Base-by-base conservation (phyloP, 1,140 invertebrate genomes). In the Helicoverpa zea region DNA sequence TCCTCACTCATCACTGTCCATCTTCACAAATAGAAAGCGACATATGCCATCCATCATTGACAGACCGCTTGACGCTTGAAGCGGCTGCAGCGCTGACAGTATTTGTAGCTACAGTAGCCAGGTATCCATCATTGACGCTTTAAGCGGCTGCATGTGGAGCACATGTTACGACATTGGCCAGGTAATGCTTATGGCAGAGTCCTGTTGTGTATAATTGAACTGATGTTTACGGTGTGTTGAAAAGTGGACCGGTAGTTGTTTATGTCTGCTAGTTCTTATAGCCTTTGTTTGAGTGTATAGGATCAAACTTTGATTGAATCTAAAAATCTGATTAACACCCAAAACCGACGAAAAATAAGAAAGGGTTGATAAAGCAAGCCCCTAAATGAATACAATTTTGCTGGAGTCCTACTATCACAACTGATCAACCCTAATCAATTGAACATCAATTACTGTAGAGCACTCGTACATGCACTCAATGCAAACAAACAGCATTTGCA, bases 21-120 rank as follows among this genome's bases (percentile, higher is more conserved):
- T 70, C 47, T 54, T 54, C 49, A 52, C 49, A 54, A 70, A 70
- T 54, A 70, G 66, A 70, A 70, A 70, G 49, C 49, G 49, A 51
- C 66, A 30, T 12, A 23, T 51, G 47, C 47, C 66, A 70, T 70
- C 66, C 52, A 70, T 70, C 66, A 70, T 70, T 16, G 63, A 35
- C 35, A 3, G 35, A 5, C 1, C 7, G 7, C 3, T 18, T 1
- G 49, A 23, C n/a, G 7, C 11, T 52, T 54, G 13, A 3, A 52
- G 29, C 66, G 52, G 18, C 66, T 51, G 23, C 13, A 52, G 66
- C 12, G 47, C 66, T 70, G 66, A 70, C 47, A 47, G 35, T 3
- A 35, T 35, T 35, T 2, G 3, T 35, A 2, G 35, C 35, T 35
- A 35, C 1, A 35, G 35, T 35, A 3, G 1, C 35, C 35, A 35